Evolutionary conservation across 2,888 invertebrate genomes (phyloP).

Genomic region (Leptura quadrifasciata): DNA sequence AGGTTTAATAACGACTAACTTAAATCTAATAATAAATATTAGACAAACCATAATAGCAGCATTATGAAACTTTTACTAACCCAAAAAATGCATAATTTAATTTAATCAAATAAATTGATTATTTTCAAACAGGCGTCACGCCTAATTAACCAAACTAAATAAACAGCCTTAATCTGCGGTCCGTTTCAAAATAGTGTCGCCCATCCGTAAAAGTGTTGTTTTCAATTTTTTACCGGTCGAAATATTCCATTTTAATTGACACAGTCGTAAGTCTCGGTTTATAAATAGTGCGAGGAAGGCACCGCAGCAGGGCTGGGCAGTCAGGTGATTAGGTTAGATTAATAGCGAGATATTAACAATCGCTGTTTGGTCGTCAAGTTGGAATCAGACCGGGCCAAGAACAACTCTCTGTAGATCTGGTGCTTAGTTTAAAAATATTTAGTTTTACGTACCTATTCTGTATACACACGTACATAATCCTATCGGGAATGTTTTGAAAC

Average conservation of each 20-base stretch:
- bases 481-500: too few species aligned
- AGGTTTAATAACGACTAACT: too few species aligned
- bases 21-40: background rate
- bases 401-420: slow-evolving; percentile 9
- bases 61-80: background rate
- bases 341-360: slow-evolving; percentile 50
- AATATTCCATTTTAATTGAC: slow-evolving; percentile 59
- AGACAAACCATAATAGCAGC: background rate
- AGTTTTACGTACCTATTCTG: background rate
- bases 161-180: slow-evolving; percentile 36
- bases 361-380: slow-evolving; percentile 21
- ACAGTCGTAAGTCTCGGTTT: slow-evolving; percentile 58
- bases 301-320: slow-evolving; percentile 52
- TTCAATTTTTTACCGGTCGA: slow-evolving; percentile 48
- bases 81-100: background rate
- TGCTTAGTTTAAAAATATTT: slow-evolving; percentile 14
- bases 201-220: slow-evolving; percentile 40
- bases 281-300: slow-evolving; percentile 57
- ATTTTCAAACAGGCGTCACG: slow-evolving; percentile 9
- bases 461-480: too few species aligned
- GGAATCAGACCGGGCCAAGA: slow-evolving; percentile 21
- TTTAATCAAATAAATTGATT: slow-evolving; percentile 18
- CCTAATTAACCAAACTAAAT: slow-evolving; percentile 13
- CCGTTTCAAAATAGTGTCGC: slow-evolving; percentile 37
- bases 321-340: slow-evolving; percentile 53